These are phyloP conservation scores for Yasuhikotakia modesta DNA, from an alignment of 2,797 vertebrate genomes.

Conservation along the genomic window DNA sequence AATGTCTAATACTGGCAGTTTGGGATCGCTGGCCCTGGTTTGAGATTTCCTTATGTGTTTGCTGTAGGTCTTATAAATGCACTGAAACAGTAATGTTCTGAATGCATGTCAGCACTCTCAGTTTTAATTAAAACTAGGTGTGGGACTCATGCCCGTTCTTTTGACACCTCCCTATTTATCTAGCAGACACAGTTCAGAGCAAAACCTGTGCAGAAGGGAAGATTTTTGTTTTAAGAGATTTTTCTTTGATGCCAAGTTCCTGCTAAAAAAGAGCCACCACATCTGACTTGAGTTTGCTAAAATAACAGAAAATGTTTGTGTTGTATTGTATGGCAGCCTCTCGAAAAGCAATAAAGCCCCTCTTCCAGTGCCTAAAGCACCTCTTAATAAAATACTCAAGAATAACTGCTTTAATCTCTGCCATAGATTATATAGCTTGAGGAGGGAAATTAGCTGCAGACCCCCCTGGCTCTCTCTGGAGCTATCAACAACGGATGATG, in stretches of 20 bases:
- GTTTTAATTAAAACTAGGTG: constrained; percentile 70
- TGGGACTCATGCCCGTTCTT: constrained; percentile 60
- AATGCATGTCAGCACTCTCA: constrained; percentile 51
- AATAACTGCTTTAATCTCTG: constrained; percentile 84
- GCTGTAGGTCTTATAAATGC: not conserved
- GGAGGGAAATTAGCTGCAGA: constrained; percentile 82
- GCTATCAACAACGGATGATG: constrained; percentile 59
- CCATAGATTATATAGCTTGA: constrained; percentile 79
- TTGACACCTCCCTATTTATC: constrained; percentile 74
- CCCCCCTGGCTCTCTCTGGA: constrained; percentile 57
- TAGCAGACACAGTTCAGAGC: constrained; percentile 63
- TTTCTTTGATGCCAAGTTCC: constrained; percentile 77
- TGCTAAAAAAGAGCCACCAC: constrained; percentile 66
- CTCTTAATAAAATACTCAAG: constrained; percentile 86
- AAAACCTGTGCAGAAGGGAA: constrained; percentile 66
- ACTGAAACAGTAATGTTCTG: constrained; percentile 31
- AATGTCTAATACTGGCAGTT: too few species aligned
- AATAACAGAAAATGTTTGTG: constrained; percentile 87
- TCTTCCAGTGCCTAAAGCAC: constrained; percentile 80
- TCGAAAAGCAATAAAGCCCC: constrained; percentile 81
- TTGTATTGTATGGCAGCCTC: constrained; percentile 87
- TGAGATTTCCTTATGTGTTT: too few species aligned
- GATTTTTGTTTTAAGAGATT: constrained; percentile 71
- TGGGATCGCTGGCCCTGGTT: too few species aligned
- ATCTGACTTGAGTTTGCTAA: constrained; percentile 85